Evolutionary conservation across 2,797 vertebrate genomes (phyloP), one percentile per base, ranked within the genome.

Genomic region (Mus minutoides): DNA sequence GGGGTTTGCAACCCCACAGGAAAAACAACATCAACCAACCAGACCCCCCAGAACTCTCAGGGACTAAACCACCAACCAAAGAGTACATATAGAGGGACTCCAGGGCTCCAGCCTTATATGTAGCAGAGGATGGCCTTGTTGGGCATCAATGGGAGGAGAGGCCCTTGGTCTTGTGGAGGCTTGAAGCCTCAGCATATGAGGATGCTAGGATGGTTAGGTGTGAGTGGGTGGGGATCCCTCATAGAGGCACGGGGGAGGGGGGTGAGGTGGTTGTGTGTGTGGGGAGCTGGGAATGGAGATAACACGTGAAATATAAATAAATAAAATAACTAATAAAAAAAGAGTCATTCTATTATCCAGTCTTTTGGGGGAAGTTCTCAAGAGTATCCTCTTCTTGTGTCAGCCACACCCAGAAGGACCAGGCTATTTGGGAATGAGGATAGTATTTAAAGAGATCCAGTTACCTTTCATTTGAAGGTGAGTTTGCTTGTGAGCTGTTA

Each of bases 391-490:
- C 5, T 52, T 22, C 82, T 85, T n/a, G 56, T 31, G 3, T 29
- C 88, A 83, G 69, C 29, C 83, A 87, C 3, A 11, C 94, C 88
- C 83, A 76, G 43, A 84, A 78, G 9, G 31, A 24, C 71, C 31
- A 19, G 10, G 71, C 75, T 16, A 4, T 95, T 92, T 91, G 82
- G 64, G 56, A 62, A 58, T 3, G 85, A 92, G 7, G 79, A 84
- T 49, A 89, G 79, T 67, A 77, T 92, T 95, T 95, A 95, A 86
- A 56, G 71, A 88, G n/a, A 58, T 87, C 19, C 69, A 82, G 82
- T 84, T 64, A 34, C 91, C 86, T 95, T 97, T 92, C 88, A 89
- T 96, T 90, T 96, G 75, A 60, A 49, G 83, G 88, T 91, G 40
- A 54, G 31, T 76, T 92, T 84, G 34, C 69, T 43, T 19, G 69